phyloP scores from a whole-genome alignment of 2,797 vertebrate genomes.

The Scleropages formosus region DNA sequence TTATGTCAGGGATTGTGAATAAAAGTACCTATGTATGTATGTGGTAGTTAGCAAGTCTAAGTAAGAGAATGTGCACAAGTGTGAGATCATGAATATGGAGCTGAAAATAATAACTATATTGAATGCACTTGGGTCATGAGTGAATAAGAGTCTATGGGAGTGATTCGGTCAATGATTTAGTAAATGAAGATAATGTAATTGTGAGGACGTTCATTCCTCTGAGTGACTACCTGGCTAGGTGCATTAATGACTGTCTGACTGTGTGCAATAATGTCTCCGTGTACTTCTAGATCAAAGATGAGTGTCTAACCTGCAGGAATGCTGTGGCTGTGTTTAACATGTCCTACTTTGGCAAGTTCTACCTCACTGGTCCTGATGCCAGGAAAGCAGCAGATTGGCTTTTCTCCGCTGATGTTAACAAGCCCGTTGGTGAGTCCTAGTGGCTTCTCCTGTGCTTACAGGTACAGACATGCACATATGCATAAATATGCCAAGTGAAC shows the following conservation, averaged over 20 bases:
- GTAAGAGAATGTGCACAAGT: no score
- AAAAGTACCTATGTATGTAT: no score
- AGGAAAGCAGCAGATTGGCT: slow-evolving; percentile 88
- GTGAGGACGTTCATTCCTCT: not conserved
- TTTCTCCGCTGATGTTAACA: slow-evolving; percentile 86
- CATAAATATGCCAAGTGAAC: slow-evolving; percentile 32
- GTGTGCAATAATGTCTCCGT: not conserved
- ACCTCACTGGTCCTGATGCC: slow-evolving; percentile 85
- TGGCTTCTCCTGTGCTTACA: not conserved
- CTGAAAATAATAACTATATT: no score
- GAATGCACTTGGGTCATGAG: no score
- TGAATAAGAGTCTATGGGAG: not conserved
- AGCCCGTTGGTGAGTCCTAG: slow-evolving; percentile 78
- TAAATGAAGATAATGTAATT: not conserved
- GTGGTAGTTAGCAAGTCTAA: no score
- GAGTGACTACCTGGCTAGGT: slow-evolving; percentile 4
- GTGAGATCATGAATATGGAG: no score
- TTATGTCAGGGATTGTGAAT: no score
- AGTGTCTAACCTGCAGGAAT: slow-evolving; percentile 85
- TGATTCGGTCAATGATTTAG: not conserved
- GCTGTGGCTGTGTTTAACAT: slow-evolving; percentile 87
- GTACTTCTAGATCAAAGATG: slow-evolving; percentile 75
- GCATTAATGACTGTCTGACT: not conserved
- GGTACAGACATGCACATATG: not conserved
- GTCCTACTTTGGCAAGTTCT: slow-evolving; percentile 99